These are phyloP conservation scores for Ptychodera flava DNA, from an alignment of 35 echinoderm and acorn worm species.

Conservation along the genomic window DNA sequence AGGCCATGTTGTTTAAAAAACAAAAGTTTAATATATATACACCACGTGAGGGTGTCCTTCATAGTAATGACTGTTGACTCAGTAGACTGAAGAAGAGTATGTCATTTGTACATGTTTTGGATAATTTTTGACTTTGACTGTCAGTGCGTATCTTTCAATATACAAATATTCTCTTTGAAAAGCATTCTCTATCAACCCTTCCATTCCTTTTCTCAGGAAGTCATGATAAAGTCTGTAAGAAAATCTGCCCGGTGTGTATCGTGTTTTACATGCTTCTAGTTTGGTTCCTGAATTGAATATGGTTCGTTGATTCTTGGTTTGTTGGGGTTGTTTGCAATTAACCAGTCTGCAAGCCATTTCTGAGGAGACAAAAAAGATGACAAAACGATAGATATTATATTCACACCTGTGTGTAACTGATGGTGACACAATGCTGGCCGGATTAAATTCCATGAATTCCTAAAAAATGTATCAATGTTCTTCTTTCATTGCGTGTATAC, in stretches of 20 bases:
- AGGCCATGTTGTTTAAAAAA: too few species aligned
- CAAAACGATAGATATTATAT: background rate
- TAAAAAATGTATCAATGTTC: background rate
- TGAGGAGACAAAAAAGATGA: slow-evolving; percentile 24
- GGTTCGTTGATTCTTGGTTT: slow-evolving; percentile 62
- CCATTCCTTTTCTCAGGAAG: background rate
- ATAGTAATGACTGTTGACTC: too few species aligned
- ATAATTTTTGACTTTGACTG: background rate
- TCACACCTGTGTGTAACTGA: too few species aligned
- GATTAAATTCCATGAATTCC: background rate
- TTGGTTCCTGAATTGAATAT: background rate
- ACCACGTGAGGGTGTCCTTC: too few species aligned
- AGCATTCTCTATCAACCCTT: background rate
- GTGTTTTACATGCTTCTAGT: too few species aligned
- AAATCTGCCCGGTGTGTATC: too few species aligned
- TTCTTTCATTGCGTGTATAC: background rate
- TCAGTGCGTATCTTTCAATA: background rate
- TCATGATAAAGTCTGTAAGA: too few species aligned
- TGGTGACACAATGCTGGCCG: too few species aligned
- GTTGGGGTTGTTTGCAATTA: slow-evolving; percentile 92
- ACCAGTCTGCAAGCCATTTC: slow-evolving; percentile 95
- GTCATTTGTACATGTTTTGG: background rate
- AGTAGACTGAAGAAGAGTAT: too few species aligned
- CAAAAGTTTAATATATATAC: too few species aligned
- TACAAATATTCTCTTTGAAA: background rate